These are phyloP conservation scores for Nemurella pictetii DNA, from an alignment of 2,888 invertebrate species.

Conservation along the genomic window DNA sequence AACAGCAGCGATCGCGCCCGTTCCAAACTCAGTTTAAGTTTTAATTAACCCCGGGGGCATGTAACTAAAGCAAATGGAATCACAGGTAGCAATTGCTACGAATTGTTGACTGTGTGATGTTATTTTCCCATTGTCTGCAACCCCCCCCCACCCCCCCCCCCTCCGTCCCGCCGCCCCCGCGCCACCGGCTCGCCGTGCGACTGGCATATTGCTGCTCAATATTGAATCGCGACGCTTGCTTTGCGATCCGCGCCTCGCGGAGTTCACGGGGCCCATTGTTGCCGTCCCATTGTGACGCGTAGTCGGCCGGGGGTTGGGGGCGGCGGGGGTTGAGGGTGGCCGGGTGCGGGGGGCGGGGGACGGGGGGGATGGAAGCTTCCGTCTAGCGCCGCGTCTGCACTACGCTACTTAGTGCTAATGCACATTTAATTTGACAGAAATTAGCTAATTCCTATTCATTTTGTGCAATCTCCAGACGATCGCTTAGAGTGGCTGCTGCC, in stretches of 20 bases:
- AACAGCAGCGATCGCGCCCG: too few species aligned
- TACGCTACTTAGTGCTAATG: constrained; percentile 49
- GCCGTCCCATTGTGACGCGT: neutral
- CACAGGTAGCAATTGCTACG: too few species aligned
- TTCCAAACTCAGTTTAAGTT: too few species aligned
- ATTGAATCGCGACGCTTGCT: neutral
- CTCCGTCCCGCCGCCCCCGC: neutral
- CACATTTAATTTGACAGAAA: constrained; percentile 54
- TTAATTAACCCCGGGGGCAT: too few species aligned
- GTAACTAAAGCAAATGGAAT: too few species aligned
- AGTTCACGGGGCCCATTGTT: constrained; percentile 6
- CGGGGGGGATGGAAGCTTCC: neutral
- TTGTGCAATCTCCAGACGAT: constrained; percentile 45
- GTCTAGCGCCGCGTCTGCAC: neutral
- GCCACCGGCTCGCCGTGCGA: too few species aligned
- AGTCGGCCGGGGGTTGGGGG: neutral
- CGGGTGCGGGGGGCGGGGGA: neutral
- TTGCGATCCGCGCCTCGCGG: neutral
- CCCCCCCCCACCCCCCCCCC: neutral
- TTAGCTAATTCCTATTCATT: constrained; percentile 54
- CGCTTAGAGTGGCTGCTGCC: neutral
- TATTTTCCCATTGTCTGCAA: neutral
- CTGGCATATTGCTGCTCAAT: neutral
- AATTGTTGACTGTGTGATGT: neutral
- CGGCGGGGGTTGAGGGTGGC: neutral